Base-by-base conservation (phyloP, 2,888 invertebrate species). In the Morpho helenor region DNA sequence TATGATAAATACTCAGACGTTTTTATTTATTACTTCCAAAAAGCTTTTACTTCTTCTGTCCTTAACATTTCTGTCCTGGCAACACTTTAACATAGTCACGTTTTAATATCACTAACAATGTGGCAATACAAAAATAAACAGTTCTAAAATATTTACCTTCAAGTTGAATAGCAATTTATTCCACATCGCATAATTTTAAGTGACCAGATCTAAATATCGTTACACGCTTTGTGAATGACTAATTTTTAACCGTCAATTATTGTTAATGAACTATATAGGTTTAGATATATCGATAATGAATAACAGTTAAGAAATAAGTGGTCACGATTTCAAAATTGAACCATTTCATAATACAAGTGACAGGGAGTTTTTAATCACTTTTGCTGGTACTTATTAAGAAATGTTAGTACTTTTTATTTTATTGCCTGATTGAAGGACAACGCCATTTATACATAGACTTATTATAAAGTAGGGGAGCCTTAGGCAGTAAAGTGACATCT, bases 351-450 rank as follows among this genome's bases (percentile, higher is more conserved):
- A 62, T 44, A 52, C 8, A 61, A 61, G 47, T 31, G 31, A 51
- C 50, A 42, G n/a, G n/a, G 39, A 41, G 31, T 49, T 54, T 50
- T 59, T 52, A 46, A 43, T 46, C 52, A 63, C 60, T 65, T 66
- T 66, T 62, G 65, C 59, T 57, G 48, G 41, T 56, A 46, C 53
- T 63, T 61, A 59, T 63, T 58, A 54, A 59, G 46, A 61, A 60
- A 63, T 55, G 56, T 63, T 57, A 56, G 57, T 58, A 56, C 59
- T 64, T 31, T 31, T 64, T 63, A 66, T 57, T 51, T 50, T 46
- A 45, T 57, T 55, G 52, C 47, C 58, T 59, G 61, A 65, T 63
- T 63, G 61, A 61, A 65, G 64, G 66, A 67, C 68, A 63, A 66
- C 63, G 67, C 58, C 65, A 64, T 59, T 62, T 62, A 61, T 63